Base-by-base conservation (phyloP, 2,797 vertebrate species). In the Ceryle rudis region DNA sequence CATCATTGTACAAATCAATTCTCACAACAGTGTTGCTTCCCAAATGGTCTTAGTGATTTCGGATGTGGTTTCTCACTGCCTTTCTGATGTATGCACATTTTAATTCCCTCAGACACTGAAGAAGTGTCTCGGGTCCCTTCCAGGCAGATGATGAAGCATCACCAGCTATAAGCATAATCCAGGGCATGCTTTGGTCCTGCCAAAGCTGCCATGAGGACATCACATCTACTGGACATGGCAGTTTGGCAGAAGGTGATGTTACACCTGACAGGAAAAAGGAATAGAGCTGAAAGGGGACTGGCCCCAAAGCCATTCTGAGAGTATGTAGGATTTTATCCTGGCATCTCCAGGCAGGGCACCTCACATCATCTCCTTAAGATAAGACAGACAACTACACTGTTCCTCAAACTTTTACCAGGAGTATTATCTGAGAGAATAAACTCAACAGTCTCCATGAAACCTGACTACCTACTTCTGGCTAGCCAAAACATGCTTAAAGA, bases 91-190 rank as follows among this genome's bases (percentile, higher is more conserved):
- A 79, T 2, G 10, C 2, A 35, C 4, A 17, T 54, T 81, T 69
- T 62, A 8, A 6, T 11, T 10, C 71, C 35, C 21, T 42, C 41
- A 64, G 33, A 57, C 14, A 25, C 4, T 28, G 37, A 91, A 78
- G 12, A 78, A 77, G 10, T 2, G 8, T 47, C 11, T 71, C 33
- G 31, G 60, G 60, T 52, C 41, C 26, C 17, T 70, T 41, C 29
- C 10, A 35, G 67, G 25, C 23, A 55, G 35, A 58, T 29, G 41
- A 77, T 47, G 75, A 66, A 66, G 49, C 20, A 35, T 21, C 52
- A 75, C 8, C 28, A 74, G 65, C 37, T 60, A 49, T 2, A n/a
- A 19, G 6, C 0, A 0, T 20, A 52, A 78, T 13, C 22, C 46
- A 1, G 1, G 39, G 42, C 47, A 10, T 29, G 57, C 16, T 54